A percentile compares a stretch with the other conserved stretches of the same genome.
Evolutionary conservation across 2,888 invertebrate genomes (phyloP).

Genomic region (Crossocerus cetratus): DNA sequence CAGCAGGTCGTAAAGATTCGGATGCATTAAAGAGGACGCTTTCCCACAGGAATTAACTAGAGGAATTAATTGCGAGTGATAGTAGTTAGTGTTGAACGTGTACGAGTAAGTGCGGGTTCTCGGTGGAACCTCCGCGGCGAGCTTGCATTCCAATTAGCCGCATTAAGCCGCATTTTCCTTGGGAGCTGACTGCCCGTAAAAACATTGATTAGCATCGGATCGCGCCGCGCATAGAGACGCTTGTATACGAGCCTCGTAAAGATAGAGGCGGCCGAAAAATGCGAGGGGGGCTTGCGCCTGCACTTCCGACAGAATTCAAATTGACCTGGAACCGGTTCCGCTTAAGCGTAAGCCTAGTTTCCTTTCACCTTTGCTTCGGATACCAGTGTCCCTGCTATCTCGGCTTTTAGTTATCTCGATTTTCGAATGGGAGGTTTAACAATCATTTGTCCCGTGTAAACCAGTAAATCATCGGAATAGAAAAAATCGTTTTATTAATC

Average conservation of each 20-base stretch:
- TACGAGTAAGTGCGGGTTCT: too few relatives aligned
- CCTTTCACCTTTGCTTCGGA: slow-evolving; percentile 55
- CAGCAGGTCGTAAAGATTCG: too few relatives aligned
- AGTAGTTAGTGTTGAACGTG: too few relatives aligned
- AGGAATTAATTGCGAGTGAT: too few relatives aligned
- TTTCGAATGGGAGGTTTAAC: slow-evolving; percentile 3
- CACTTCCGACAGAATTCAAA: slow-evolving; percentile 28
- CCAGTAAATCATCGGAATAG: too few relatives aligned
- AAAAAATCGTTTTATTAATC: not conserved
- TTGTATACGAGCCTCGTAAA: too few relatives aligned
- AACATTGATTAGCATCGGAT: not conserved
- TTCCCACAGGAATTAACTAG: too few relatives aligned
- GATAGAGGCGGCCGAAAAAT: too few relatives aligned
- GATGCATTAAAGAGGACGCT: too few relatives aligned
- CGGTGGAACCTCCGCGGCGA: slow-evolving; percentile 9
- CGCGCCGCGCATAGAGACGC: not conserved
- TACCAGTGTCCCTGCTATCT: slow-evolving; percentile 27
- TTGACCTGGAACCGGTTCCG: slow-evolving; percentile 50
- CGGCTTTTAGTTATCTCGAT: slow-evolving; percentile 28
- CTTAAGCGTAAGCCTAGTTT: slow-evolving; percentile 50
- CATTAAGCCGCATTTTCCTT: not conserved
- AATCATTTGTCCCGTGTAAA: too few relatives aligned
- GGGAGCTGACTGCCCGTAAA: slow-evolving; percentile 6
- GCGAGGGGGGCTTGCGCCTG: slow-evolving; percentile 7
- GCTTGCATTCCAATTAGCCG: not conserved